These are phyloP conservation scores for Spermophilus dauricus DNA, from an alignment of 2,113 vertebrate species.

Conservation along the genomic window DNA sequence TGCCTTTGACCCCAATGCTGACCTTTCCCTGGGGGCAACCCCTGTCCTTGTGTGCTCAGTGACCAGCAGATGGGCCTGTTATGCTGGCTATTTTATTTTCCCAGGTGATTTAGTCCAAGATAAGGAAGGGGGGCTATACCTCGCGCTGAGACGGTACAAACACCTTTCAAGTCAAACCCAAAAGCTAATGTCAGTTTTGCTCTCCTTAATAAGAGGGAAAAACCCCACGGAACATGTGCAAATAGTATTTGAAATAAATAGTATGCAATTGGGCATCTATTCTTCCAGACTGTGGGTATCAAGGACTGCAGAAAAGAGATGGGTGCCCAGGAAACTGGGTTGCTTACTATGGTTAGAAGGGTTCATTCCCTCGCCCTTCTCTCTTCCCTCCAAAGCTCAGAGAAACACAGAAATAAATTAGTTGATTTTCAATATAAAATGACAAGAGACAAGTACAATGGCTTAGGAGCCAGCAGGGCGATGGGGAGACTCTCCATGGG, in stretches of 20 bases:
- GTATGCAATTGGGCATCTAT: neutral
- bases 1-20: accelerated
- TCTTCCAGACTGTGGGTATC: neutral
- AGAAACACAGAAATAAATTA: neutral
- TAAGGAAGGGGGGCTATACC: neutral
- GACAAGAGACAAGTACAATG: neutral
- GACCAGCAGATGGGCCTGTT: neutral
- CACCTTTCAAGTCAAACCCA: neutral
- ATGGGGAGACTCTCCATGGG: neutral
- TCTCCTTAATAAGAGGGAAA: neutral
- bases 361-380: accelerated
- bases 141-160: neutral
- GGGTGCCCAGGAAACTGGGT: neutral
- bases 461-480: neutral
- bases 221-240: neutral
- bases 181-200: neutral
- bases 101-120: neutral
- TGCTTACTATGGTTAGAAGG: neutral
- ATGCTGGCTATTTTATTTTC: neutral
- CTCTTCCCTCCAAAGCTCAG: neutral
- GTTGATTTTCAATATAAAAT: neutral
- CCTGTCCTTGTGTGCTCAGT: neutral
- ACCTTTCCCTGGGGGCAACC: no score
- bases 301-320: neutral
- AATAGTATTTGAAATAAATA: neutral